Base-by-base conservation (phyloP, 2,113 vertebrate genomes). In the Capreolus pygargus region DNA sequence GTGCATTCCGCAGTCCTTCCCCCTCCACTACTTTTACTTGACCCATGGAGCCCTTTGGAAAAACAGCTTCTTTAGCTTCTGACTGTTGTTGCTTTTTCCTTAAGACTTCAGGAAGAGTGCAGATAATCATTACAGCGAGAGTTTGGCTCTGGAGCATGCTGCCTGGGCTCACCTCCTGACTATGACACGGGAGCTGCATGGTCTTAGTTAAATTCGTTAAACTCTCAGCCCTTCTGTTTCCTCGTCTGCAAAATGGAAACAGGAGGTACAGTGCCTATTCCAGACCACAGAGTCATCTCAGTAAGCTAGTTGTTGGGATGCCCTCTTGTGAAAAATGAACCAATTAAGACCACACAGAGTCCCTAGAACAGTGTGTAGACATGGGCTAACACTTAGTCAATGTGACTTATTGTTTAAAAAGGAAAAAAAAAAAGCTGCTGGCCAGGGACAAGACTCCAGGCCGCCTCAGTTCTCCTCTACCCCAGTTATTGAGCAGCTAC, bases 131-230 rank as follows among this genome's bases (percentile, higher is more conserved):
- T 17, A 6, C 2, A 5, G 54, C 1, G 2, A 23, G 23, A 27
- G n/a, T 3, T 11, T 7, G 55, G 7, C 25, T 7, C 33, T 28
- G n/a, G 81, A 86, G 28, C 21, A 2, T 1, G 2, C 10, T 4
- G 8, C 52, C 27, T 27, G 93, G 1, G 1, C 33, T 27, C 28
- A 6, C 3, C 45, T 60, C 64, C 76, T 70, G 57, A 43, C 43
- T n/a, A 0, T 17, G 60, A 79, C 19, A 6, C 19, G 19, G 27
- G 43, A 5, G 10, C 45, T 78, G 21, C 7, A 9, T 5, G 36
- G 45, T n/a, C 85, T 54, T 39, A 33, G 64, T 21, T 50, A 86
- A 36, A 43, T 82, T 30, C 13, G 1, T 3, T 28, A 39, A 30
- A 2, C 16, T 58, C 39, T 78, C 54, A 83, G 64, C 4, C 12